These are phyloP conservation scores for Cybosia mesomella DNA, from an alignment of 2,888 invertebrate species.

Conservation along the genomic window DNA sequence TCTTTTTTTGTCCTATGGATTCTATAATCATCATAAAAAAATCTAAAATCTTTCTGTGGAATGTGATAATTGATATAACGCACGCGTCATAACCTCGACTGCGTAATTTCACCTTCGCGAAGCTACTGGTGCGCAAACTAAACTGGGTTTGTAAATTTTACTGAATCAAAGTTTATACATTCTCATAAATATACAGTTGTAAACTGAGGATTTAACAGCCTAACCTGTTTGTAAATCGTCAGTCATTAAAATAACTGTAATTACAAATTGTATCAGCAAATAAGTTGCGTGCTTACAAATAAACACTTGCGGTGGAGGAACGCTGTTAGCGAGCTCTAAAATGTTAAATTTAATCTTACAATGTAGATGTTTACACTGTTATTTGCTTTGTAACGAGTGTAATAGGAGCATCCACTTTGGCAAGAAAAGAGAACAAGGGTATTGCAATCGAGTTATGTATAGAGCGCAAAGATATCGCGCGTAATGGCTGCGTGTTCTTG, in stretches of 20 bases:
- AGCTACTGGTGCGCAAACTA: no score
- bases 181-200: neutral
- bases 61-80: no score
- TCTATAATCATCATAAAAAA: no score
- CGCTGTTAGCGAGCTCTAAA: neutral
- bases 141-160: neutral
- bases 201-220: neutral
- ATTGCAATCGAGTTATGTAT: neutral
- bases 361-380: no score
- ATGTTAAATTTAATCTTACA: neutral
- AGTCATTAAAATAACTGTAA: neutral
- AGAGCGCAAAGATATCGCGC: neutral
- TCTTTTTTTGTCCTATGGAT: no score
- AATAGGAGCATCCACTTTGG: neutral
- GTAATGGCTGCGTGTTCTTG: no score
- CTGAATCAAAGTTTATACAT: neutral
- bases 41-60: no score
- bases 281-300: neutral
- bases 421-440: neutral
- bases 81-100: no score
- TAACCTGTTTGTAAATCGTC: no score
- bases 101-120: no score
- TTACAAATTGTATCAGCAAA: neutral
- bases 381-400: neutral
- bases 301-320: neutral